These are phyloP conservation scores for Halocynthia roretzi DNA, from an alignment of 23 tunicate genomes.

Conservation along the genomic window DNA sequence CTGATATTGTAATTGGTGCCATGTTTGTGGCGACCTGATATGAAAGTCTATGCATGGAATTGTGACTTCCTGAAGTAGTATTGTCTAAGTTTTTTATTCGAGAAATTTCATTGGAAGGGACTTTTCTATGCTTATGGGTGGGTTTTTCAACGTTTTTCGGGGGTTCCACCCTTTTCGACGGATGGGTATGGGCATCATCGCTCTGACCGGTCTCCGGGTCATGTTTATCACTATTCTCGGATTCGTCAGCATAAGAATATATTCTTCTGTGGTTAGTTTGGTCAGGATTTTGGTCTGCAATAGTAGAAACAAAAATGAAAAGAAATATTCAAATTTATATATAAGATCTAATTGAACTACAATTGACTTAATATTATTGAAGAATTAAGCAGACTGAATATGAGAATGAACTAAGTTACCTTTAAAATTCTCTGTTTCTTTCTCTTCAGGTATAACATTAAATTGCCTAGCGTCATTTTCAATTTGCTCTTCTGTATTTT, in stretches of 20 bases:
- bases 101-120: conserved; percentile 60
- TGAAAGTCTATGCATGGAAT: conserved; percentile 43
- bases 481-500: conserved; percentile 8
- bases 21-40: conserved; percentile 77
- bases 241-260: conserved; percentile 10
- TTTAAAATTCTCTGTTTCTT: no score
- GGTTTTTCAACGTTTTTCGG: not conserved
- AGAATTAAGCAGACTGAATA: no score
- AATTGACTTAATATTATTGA: no score
- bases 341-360: no score
- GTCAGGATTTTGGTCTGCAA: no score
- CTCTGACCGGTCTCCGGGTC: not conserved
- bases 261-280: not conserved
- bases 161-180: conserved; percentile 11
- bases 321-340: no score
- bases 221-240: no score
- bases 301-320: no score
- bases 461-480: not conserved
- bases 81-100: conserved; percentile 7
- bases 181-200: conserved; percentile 10
- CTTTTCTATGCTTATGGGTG: conserved; percentile 39
- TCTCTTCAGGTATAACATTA: no score
- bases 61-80: not conserved
- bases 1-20: conserved; percentile 14
- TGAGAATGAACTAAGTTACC: no score